Evolutionary conservation across 2,888 invertebrate species (phyloP).

Genomic region (Campoletis raptor): DNA sequence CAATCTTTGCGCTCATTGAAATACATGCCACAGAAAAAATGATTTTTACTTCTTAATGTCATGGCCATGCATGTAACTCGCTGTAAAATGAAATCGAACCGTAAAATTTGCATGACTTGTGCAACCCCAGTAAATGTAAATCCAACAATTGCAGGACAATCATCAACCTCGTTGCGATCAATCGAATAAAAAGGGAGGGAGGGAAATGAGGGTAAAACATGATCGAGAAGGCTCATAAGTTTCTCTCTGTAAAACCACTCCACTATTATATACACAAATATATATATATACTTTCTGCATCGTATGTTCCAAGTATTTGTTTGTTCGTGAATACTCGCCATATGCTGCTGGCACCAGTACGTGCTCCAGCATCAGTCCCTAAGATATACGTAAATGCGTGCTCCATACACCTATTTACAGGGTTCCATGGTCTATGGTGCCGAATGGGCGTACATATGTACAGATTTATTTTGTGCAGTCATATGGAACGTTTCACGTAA

Average conservation of each 20-base stretch:
- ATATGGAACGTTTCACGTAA: not conserved
- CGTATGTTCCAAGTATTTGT: conserved; percentile 73
- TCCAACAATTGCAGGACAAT: conserved; percentile 55
- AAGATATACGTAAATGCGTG: conserved; percentile 31
- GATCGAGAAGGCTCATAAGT: conserved; percentile 38
- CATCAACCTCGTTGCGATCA: conserved; percentile 52
- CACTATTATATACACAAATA: not conserved
- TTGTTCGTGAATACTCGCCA: conserved; percentile 77
- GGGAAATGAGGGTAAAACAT: conserved; percentile 5
- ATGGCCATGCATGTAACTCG: not conserved
- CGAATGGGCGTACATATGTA: conserved; percentile 29
- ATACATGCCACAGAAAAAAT: not conserved
- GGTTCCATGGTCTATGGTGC: conserved; percentile 15
- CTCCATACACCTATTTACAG: not conserved
- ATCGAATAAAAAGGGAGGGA: conserved; percentile 36
- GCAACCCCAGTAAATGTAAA: not conserved
- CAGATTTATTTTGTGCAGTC: conserved; percentile 30
- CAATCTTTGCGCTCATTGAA: not conserved
- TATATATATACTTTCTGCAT: conserved; percentile 43
- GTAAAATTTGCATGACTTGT: conserved; percentile 27
- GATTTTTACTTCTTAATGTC: not conserved
- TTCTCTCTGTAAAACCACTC: conserved; percentile 47
- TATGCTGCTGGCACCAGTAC: conserved; percentile 76
- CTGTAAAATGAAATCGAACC: conserved; percentile 10
- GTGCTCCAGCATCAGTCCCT: conserved; percentile 43